phyloP scores from a whole-genome alignment of 2,888 invertebrate species.

The Agrenia bidenticulata region DNA sequence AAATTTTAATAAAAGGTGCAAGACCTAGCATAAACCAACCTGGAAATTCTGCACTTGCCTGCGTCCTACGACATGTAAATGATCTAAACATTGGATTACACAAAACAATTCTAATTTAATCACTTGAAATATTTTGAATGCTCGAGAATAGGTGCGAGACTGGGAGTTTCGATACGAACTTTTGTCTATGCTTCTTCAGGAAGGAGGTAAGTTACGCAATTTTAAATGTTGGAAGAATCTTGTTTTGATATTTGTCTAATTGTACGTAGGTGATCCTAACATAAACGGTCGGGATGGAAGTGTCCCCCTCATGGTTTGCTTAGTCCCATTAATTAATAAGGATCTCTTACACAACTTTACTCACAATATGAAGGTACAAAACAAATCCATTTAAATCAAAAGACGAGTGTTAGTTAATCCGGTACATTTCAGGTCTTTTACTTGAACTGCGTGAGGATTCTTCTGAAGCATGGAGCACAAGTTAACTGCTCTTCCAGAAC shows the following conservation, averaged over 20 bases:
- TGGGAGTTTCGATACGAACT: conserved; percentile 68
- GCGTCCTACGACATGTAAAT: conserved; percentile 64
- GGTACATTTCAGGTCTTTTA: conserved; percentile 76
- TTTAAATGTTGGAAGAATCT: too few relatives aligned
- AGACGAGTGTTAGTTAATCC: too few relatives aligned
- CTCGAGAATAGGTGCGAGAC: conserved; percentile 62
- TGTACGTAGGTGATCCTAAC: conserved; percentile 29
- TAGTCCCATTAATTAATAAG: conserved; percentile 73
- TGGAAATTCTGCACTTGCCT: conserved; percentile 69
- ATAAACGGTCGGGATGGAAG: conserved; percentile 67
- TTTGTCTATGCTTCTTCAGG: conserved; percentile 62
- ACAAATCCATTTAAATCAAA: too few relatives aligned
- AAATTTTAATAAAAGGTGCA: conserved; percentile 57
- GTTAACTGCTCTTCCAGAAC: conserved; percentile 71
- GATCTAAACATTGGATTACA: too few relatives aligned
- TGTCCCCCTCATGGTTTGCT: conserved; percentile 71
- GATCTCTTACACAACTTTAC: conserved; percentile 72
- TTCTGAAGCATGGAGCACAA: conserved; percentile 71
- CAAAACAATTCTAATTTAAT: too few relatives aligned
- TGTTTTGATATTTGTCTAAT: too few relatives aligned
- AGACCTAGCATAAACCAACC: conserved; percentile 69
- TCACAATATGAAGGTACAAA: conserved; percentile 68
- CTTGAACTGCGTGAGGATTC: conserved; percentile 68
- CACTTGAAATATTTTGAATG: neutral
- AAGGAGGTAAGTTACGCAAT: conserved; percentile 59